These are phyloP conservation scores for Tillus elongatus DNA, from an alignment of 2,888 invertebrate species.

Conservation along the genomic window DNA sequence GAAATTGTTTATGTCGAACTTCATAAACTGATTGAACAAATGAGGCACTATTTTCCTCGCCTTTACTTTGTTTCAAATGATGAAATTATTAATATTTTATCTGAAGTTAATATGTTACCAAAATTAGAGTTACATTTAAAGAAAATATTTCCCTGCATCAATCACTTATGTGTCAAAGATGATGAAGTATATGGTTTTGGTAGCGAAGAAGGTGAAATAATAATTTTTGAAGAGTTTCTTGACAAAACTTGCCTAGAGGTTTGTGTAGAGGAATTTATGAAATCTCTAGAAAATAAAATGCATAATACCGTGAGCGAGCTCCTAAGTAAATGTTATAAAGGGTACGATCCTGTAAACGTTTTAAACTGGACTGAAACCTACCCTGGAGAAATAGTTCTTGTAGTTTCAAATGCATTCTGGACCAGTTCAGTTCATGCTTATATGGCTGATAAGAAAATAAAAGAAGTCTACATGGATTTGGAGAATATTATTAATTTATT, in stretches of 20 bases:
- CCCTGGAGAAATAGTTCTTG: constrained; percentile 22
- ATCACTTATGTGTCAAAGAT: constrained; percentile 56
- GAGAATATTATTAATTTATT: no score
- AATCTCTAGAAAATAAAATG: constrained; percentile 72
- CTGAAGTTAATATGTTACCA: constrained; percentile 72
- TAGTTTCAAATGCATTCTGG: constrained; percentile 21
- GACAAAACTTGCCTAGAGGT: constrained; percentile 59
- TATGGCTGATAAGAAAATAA: constrained; percentile 17
- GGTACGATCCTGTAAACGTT: no score
- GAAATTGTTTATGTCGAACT: constrained; percentile 73
- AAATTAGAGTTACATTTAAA: constrained; percentile 71
- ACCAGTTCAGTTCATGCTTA: constrained; percentile 15
- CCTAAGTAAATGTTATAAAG: no score
- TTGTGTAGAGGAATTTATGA: constrained; percentile 72
- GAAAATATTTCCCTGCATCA: constrained; percentile 76
- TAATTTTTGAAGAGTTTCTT: constrained; percentile 51
- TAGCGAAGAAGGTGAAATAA: constrained; percentile 61
- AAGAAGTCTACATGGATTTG: no score
- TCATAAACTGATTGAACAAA: constrained; percentile 68
- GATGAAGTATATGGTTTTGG: constrained; percentile 62
- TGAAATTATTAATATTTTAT: constrained; percentile 76
- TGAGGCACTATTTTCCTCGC: constrained; percentile 67
- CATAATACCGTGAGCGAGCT: constrained; percentile 40
- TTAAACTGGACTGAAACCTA: constrained; percentile 17
- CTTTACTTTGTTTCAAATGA: constrained; percentile 84